Evolutionary conservation across 2,113 vertebrate genomes (phyloP), one percentile per base, ranked within the genome.

Genomic region (Phyllostomus discolor): DNA sequence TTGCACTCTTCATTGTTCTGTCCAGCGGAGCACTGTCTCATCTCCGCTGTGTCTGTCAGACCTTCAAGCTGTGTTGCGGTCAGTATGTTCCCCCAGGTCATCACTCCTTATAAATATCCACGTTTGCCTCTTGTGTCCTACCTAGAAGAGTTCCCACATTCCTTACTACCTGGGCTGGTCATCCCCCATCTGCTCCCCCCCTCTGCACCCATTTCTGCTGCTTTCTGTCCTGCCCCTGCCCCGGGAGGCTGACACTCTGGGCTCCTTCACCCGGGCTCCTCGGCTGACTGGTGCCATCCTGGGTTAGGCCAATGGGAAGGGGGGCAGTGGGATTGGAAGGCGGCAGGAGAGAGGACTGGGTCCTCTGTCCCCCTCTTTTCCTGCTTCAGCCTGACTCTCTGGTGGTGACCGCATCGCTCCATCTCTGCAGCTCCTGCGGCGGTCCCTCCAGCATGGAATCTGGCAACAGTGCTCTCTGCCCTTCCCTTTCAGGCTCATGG

Each of bases 11-110:
- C 19, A 31, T 43, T 43, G 86, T 54, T 35, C 20, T 82, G 38
- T 66, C 4, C 16, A 1, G 7, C n/a, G 38, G 84, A 43, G 28
- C 14, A 2, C 3, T 5, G 1, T n/a, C 57, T 78, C 9, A 0
- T 62, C 7, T 24, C 46, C 89, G 38, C 72, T 41, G 7, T 35
- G 12, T 15, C 28, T 26, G 17, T 62, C 89, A 90, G 12, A 31
- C 28, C 62, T 90, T 82, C 38, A 52, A 31, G n/a, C 88, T 70
- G 24, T 35, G 19, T 33, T 69, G 35, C 35, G 22, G 57, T 46
- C 15, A 66, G 54, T 59, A 19, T 26, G 28, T 33, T 62, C 24
- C 43, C 24, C 31, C 26, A 78, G 84, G 35, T 54, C 24, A 7
- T 70, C 22, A 64, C 52, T 93, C 20, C 20, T 92, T 24, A 31